Conservation (phyloP, 2,113 vertebrate genomes). For the Epinephelus cyanopodus region DNA sequence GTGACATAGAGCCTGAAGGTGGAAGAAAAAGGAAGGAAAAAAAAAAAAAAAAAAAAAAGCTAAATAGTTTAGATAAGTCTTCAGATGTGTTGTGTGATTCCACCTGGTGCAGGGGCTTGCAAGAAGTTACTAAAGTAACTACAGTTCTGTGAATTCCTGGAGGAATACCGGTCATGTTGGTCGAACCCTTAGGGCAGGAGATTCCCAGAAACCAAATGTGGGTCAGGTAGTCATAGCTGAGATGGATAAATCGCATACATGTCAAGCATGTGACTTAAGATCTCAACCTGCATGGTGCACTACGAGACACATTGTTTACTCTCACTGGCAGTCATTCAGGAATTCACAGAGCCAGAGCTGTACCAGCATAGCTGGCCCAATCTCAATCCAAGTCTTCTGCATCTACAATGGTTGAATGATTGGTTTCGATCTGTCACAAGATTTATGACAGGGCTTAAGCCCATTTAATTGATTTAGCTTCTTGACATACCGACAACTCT, state of each 20-base stretch:
- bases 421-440: neutral
- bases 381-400: neutral
- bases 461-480: neutral
- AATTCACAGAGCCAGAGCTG: neutral
- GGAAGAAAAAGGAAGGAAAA: conserved; percentile 31
- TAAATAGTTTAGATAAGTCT: neutral
- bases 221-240: neutral
- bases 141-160: neutral
- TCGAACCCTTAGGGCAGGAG: neutral
- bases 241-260: neutral
- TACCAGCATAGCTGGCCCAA: neutral
- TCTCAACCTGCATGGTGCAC: neutral
- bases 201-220: neutral
- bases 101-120: neutral
- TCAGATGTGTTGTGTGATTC: neutral
- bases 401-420: neutral
- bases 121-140: neutral
- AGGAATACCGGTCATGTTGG: neutral
- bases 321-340: neutral
- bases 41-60: neutral
- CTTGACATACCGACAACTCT: conserved; percentile 90
- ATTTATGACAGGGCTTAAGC: neutral
- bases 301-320: neutral
- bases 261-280: neutral
- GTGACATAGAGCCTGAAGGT: conserved; percentile 92